Conservation (phyloP, 2,888 invertebrate genomes). For the Palloptera scutellata region DNA sequence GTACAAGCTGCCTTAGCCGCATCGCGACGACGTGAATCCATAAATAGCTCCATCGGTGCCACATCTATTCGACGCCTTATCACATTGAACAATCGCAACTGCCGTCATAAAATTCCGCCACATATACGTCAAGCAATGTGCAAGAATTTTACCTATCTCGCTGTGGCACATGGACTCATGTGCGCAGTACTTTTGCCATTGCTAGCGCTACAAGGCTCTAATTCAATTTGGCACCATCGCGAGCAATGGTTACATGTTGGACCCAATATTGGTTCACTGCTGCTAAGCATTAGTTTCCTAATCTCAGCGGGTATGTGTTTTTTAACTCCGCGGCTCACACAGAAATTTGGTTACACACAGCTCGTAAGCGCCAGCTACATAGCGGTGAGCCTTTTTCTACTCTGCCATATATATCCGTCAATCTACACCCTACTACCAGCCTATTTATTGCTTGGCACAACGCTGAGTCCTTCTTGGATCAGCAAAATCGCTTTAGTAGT, state of each 20-base stretch:
- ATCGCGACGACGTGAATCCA: conserved; percentile 72
- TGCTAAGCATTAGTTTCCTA: conserved; percentile 71
- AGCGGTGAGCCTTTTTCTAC: conserved; percentile 69
- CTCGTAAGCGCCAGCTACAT: conserved; percentile 66
- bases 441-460: conserved; percentile 69
- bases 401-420: conserved; percentile 69
- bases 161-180: conserved; percentile 58
- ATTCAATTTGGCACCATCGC: conserved; percentile 63
- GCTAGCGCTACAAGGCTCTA: conserved; percentile 61
- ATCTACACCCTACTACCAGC: conserved; percentile 67
- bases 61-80: conserved; percentile 79
- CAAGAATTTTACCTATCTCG: conserved; percentile 57
- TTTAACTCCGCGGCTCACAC: conserved; percentile 66
- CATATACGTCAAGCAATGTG: conserved; percentile 60
- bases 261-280: conserved; percentile 68
- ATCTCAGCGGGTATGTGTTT: conserved; percentile 69
- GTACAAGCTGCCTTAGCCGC: conserved; percentile 61
- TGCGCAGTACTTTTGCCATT: conserved; percentile 60
- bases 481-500: conserved; percentile 60
- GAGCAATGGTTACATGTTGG: conserved; percentile 62
- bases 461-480: conserved; percentile 65
- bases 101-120: conserved; percentile 61
- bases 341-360: conserved; percentile 66
- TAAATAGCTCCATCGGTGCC: conserved; percentile 77
- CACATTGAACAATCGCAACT: conserved; percentile 68